A percentile compares a stretch with the other conserved stretches of the same genome.
Conservation (phyloP, 1,140 invertebrate species). For the Orchestia grillus region DNA sequence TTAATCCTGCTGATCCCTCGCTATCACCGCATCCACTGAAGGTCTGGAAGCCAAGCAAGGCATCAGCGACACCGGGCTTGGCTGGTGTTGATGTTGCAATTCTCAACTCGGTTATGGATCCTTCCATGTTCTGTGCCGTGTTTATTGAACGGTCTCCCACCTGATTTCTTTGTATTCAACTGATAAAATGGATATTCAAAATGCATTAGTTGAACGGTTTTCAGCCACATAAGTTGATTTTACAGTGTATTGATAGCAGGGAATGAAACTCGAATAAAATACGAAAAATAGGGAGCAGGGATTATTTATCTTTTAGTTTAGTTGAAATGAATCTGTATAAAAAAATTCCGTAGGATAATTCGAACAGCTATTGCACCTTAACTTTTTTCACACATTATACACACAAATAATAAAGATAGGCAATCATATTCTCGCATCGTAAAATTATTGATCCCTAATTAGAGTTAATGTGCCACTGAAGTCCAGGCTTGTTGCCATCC, state of each 20-base stretch:
- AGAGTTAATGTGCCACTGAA: not conserved
- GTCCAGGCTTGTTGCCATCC: not conserved
- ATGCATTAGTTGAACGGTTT: too few relatives aligned
- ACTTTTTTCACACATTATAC: not conserved
- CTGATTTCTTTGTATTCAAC: not conserved
- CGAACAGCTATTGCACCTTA: not conserved
- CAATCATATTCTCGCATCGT: not conserved
- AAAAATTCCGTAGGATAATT: not conserved
- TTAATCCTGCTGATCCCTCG: not conserved
- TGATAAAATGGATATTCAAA: too few relatives aligned
- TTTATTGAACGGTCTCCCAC: not conserved
- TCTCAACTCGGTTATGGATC: not conserved
- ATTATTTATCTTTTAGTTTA: too few relatives aligned
- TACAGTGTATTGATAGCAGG: too few relatives aligned
- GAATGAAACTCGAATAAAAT: too few relatives aligned
- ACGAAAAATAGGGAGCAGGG: too few relatives aligned
- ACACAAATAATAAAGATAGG: not conserved
- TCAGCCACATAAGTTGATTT: too few relatives aligned
- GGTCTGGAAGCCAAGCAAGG: not conserved
- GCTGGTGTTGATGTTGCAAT: not conserved
- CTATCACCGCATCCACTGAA: not conserved
- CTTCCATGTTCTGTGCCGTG: not conserved
- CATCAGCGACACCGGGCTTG: not conserved
- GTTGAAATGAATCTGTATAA: not conserved
- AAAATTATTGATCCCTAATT: not conserved